Conservation (phyloP, 2,888 invertebrate species). For the Orthosia incerta region DNA sequence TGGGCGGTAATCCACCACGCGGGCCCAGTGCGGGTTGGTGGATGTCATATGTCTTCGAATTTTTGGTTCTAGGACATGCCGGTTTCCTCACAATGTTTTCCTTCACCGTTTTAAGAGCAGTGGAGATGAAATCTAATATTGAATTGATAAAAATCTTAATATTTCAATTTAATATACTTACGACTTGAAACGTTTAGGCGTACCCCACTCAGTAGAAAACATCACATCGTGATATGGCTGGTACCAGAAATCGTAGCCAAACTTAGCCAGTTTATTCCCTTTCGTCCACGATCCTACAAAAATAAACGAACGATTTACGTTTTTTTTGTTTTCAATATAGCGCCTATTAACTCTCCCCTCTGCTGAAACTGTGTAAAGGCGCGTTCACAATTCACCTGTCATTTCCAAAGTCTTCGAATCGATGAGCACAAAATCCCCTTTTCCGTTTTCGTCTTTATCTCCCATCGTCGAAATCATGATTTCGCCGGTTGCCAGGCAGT, state of each 20-base stretch:
- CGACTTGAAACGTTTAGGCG: conserved; percentile 95
- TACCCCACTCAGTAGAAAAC: conserved; percentile 98
- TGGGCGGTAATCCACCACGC: no score
- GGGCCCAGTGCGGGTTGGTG: no score
- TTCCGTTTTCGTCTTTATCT: conserved; percentile 95
- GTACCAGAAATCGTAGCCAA: conserved; percentile 99
- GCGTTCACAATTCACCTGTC: conserved; percentile 90
- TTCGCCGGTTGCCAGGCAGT: conserved; percentile 97
- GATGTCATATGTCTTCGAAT: no score
- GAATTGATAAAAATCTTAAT: no score
- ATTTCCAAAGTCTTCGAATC: conserved; percentile 95
- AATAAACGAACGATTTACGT: conserved; percentile 31
- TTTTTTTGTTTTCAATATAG: conserved; percentile 38
- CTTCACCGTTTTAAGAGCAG: no score
- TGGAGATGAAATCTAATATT: no score
- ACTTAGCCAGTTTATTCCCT: conserved; percentile 92
- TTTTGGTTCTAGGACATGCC: no score
- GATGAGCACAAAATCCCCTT: conserved; percentile 97
- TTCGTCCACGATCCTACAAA: conserved; percentile 94
- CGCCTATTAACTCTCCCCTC: conserved; percentile 43
- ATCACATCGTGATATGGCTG: conserved; percentile 98
- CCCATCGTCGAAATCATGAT: conserved; percentile 99
- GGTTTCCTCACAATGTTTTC: no score
- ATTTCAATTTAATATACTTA: conserved; percentile 76
- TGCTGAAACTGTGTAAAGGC: conserved; percentile 62